Percentiles rank a stretch among this genome's conserved stretches.
These are phyloP conservation scores for Campylorhamphus procurvoides DNA, from an alignment of 2,113 vertebrate genomes.

Conservation along the genomic window DNA sequence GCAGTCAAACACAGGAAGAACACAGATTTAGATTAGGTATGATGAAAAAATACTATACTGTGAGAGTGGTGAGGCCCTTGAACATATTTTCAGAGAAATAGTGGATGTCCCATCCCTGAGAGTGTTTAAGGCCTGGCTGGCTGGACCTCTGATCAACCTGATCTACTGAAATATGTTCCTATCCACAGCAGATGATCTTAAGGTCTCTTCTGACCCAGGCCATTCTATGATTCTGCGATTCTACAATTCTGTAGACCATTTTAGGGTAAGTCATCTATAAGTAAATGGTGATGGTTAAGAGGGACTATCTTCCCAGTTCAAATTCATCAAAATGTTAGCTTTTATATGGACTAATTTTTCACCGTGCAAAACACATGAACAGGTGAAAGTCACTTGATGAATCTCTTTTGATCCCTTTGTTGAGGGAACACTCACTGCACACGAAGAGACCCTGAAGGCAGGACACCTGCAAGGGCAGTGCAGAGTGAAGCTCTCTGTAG, in stretches of 20 bases:
- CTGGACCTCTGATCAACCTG: background rate
- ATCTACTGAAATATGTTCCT: background rate
- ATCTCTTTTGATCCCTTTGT: background rate
- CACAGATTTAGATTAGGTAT: background rate
- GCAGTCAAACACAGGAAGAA: background rate
- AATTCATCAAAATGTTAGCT: background rate
- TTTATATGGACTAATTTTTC: background rate
- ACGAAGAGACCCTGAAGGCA: background rate
- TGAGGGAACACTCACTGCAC: background rate
- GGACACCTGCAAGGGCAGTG: background rate
- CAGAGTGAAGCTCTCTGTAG: accelerated
- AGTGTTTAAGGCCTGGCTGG: background rate
- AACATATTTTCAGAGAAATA: background rate
- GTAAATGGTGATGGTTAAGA: background rate
- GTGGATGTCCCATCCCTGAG: background rate
- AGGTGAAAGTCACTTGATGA: background rate
- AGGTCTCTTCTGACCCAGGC: background rate
- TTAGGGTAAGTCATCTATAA: background rate
- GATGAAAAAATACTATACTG: background rate
- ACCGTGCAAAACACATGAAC: accelerated
- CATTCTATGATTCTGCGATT: background rate
- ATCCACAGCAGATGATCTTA: background rate
- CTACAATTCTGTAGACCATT: background rate
- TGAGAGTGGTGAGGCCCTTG: background rate
- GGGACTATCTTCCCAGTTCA: background rate